Conservation (phyloP, 30 jellyfish, hydroid and myxozoan species). For the Pelagia noctiluca region DNA sequence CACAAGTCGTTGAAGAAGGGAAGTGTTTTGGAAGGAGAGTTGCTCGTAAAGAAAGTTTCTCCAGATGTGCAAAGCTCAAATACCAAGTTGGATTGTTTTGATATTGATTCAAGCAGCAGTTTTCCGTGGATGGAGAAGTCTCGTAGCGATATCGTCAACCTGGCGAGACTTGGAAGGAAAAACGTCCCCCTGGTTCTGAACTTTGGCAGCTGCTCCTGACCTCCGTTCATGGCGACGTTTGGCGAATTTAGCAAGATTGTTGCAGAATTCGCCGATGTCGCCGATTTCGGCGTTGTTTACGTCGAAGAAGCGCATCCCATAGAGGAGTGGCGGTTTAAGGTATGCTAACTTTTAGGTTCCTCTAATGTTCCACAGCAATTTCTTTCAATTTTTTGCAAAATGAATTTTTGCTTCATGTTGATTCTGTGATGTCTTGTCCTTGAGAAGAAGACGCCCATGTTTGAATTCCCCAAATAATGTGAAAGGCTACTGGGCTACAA, state of each 20-base stretch:
- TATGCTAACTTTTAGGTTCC: too few relatives aligned
- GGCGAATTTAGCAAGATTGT: conserved; percentile 70
- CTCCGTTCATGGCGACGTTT: conserved; percentile 85
- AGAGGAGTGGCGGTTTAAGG: conserved; percentile 87
- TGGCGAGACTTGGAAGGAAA: conserved; percentile 30
- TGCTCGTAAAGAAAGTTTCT: not conserved
- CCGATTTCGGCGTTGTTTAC: conserved; percentile 81
- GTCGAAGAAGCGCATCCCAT: conserved; percentile 94
- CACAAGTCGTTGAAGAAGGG: conserved; percentile 45
- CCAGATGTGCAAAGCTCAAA: too few relatives aligned
- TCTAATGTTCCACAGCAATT: too few relatives aligned
- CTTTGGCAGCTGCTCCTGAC: conserved; percentile 97
- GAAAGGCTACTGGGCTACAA: too few relatives aligned
- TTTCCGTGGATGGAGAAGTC: too few relatives aligned
- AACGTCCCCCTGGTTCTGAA: conserved; percentile 83
- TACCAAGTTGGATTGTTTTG: not conserved
- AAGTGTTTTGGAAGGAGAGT: not conserved
- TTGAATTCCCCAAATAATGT: too few relatives aligned
- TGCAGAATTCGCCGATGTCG: conserved; percentile 61
- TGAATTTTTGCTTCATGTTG: too few relatives aligned
- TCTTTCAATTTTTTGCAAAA: too few relatives aligned
- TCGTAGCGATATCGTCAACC: not conserved
- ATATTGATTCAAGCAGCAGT: not conserved
- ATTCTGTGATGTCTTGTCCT: too few relatives aligned
- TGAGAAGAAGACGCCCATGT: too few relatives aligned